Percentiles rank a stretch among this genome's conserved stretches.
These are phyloP conservation scores for Plectrocnemia conspersa DNA, from an alignment of 1,140 invertebrate species.

Conservation along the genomic window DNA sequence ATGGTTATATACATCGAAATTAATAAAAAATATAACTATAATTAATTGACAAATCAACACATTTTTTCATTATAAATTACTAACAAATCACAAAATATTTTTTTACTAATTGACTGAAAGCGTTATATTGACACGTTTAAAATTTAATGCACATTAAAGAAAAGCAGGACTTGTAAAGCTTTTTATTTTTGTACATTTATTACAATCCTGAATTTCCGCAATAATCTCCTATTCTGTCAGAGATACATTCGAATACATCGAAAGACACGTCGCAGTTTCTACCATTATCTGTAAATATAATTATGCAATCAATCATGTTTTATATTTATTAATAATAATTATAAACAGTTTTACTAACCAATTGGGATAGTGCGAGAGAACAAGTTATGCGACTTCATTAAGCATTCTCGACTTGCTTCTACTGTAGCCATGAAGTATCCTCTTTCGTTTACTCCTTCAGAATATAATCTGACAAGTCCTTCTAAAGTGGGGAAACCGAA, in stretches of 20 bases:
- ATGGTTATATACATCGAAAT: conserved; percentile 15
- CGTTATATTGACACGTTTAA: too few species aligned
- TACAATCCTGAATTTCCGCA: conserved; percentile 50
- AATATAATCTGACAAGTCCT: conserved; percentile 62
- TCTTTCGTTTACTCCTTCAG: conserved; percentile 63
- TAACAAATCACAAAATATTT: too few species aligned
- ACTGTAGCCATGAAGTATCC: conserved; percentile 66
- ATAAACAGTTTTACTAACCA: conserved; percentile 40
- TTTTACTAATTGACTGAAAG: too few species aligned
- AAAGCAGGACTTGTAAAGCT: not conserved
- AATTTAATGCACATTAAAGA: conserved; percentile 3
- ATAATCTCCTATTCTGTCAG: conserved; percentile 64
- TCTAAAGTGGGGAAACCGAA: conserved; percentile 63
- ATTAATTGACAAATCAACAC: not conserved
- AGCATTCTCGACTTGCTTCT: conserved; percentile 60
- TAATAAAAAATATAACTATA: not conserved
- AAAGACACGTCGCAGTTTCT: conserved; percentile 67
- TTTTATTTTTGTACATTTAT: too few species aligned
- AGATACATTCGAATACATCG: conserved; percentile 69
- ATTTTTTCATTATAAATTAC: too few species aligned
- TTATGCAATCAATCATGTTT: not conserved
- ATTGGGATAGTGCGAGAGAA: conserved; percentile 48
- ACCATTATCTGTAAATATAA: conserved; percentile 54
- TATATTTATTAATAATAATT: conserved; percentile 6
- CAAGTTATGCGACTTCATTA: conserved; percentile 52